Conservation (phyloP, 2,797 vertebrate genomes). For the Hypotaenidia philippensis region DNA sequence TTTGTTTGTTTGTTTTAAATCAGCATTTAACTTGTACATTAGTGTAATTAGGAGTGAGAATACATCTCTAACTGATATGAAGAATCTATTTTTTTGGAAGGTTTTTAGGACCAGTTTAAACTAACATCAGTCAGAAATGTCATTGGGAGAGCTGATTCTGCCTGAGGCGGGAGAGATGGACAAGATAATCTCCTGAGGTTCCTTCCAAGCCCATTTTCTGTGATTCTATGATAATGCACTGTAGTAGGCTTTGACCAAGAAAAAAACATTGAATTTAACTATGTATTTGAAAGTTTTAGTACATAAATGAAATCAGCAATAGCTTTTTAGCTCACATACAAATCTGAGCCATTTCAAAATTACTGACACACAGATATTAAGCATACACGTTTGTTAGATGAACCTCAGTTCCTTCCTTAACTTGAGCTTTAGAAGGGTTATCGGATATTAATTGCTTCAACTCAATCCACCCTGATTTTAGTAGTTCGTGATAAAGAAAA, state of each 20-base stretch:
- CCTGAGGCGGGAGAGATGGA: background rate
- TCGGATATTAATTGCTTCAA: background rate
- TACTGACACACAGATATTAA: background rate
- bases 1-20: no score
- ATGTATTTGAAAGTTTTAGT: background rate
- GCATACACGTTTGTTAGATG: fast-evolving
- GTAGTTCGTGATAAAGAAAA: background rate
- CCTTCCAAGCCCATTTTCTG: background rate
- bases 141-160: background rate
- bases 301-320: background rate
- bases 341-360: background rate
- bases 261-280: background rate
- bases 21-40: background rate
- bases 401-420: background rate
- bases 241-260: background rate
- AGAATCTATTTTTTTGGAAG: background rate
- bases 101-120: background rate
- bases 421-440: background rate
- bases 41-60: background rate
- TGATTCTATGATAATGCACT: background rate
- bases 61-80: background rate
- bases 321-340: background rate
- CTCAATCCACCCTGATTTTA: background rate
- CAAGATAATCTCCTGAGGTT: background rate
- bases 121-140: background rate